Evolutionary conservation across 2,797 vertebrate genomes (phyloP).

Genomic region (Eulemur albifrons): DNA sequence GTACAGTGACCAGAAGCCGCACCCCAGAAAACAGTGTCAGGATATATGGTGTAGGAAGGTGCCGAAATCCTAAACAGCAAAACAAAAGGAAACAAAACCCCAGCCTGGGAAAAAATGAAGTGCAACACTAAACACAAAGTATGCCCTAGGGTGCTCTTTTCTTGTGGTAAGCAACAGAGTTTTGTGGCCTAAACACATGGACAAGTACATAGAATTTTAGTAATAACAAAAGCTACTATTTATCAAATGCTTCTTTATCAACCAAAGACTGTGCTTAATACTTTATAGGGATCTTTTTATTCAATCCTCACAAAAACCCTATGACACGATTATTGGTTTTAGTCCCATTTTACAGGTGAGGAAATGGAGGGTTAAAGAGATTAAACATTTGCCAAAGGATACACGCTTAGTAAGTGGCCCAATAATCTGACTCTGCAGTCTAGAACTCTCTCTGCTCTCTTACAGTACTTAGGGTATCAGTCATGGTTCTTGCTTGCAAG

Average conservation of each 20-base stretch:
- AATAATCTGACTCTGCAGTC: neutral
- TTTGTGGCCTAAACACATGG: neutral
- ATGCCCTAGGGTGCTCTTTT: neutral
- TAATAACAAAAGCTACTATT: conserved; percentile 12
- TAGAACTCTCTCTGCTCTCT: neutral
- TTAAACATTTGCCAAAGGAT: neutral
- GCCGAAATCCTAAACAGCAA: neutral
- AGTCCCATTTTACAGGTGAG: conserved; percentile 3
- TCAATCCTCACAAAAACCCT: neutral
- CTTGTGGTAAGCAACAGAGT: neutral
- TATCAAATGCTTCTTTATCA: neutral
- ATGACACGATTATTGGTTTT: neutral
- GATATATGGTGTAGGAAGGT: neutral
- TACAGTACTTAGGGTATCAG: neutral
- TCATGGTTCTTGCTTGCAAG: conserved; percentile 2
- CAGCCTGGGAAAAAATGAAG: neutral
- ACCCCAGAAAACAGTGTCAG: neutral
- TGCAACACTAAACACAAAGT: neutral
- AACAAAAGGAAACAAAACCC: conserved; percentile 3
- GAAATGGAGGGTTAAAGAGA: neutral
- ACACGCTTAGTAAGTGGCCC: neutral
- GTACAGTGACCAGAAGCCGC: neutral
- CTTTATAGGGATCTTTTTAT: conserved; percentile 19
- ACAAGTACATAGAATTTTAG: neutral
- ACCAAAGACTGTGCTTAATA: neutral